Evolutionary conservation across 2,113 vertebrate species (phyloP), one percentile per base, ranked within the genome.

Genomic region (Xenopus borealis): DNA sequence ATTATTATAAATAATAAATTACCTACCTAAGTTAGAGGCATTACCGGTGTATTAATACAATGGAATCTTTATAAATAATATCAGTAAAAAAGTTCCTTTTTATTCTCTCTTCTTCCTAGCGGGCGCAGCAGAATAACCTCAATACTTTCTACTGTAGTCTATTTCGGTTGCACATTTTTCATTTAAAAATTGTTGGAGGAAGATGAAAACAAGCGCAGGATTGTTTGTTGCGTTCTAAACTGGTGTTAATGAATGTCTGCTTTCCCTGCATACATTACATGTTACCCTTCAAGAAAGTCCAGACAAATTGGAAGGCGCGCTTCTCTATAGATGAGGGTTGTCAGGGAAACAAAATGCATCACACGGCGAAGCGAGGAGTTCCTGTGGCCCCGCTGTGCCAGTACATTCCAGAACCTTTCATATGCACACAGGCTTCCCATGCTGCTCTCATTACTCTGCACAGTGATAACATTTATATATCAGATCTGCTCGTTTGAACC

Each of bases 261-360:
- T 59, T 62, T 67, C 57, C 19, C 55, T 76, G 66, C 73, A 76
- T 76, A 76, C 46, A 69, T 69, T 76, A 69, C n/a, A 76, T 76
- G 58, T 62, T 62, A 63, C n/a, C 65, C 23, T 69, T 76, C 66
- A 45, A 45, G 61, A 61, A 76, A 76, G 30, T 45, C 27, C 47
- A 69, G 73, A 63, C 73, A 45, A 75, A 62, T 55, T 55, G n/a
- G 55, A 75, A 33, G 72, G 47, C 50, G 62, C 66, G 66, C 62
- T 62, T 69, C 53, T 9, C 45, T 50, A 16, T 50, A 0, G 23
- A 62, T 55, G 58, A 69, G 20, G n/a, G 66, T 76, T 69, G 45
- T 40, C 66, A 76, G 66, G 73, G 73, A 68, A 67, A 76, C 72
- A 3, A 10, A 76, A 63, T 67, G 58, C 66, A 52, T 69, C 73